These are phyloP conservation scores for Crotalus helleri DNA, from an alignment of 2,113 vertebrate genomes.

Conservation along the genomic window DNA sequence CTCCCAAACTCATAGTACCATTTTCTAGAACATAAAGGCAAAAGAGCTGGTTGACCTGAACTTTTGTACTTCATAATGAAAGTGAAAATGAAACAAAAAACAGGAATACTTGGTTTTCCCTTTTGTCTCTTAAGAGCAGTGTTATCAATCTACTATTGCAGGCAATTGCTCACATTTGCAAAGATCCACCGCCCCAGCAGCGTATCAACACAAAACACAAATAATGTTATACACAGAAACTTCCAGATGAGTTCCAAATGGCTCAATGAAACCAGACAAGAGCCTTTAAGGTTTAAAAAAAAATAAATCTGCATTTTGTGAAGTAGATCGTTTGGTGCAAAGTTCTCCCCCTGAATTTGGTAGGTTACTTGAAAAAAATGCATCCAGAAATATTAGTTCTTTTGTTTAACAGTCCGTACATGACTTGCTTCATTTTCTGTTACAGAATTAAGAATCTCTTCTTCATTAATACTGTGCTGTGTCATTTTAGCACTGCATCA, in stretches of 20 bases:
- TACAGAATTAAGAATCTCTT: constrained; percentile 34
- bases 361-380: constrained; percentile 18
- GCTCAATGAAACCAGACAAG: constrained; percentile 48
- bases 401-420: neutral
- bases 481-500: constrained; percentile 59
- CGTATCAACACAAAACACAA: constrained; percentile 51
- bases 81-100: neutral
- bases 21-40: neutral
- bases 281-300: constrained; percentile 65
- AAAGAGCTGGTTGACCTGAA: constrained; percentile 22
- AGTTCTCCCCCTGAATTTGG: constrained; percentile 38
- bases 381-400: constrained; percentile 32
- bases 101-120: neutral
- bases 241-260: constrained; percentile 57
- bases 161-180: neutral
- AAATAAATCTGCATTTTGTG: constrained; percentile 67
- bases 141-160: neutral
- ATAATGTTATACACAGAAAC: constrained; percentile 51
- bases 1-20: neutral
- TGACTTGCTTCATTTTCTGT: constrained; percentile 49
- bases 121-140: neutral
- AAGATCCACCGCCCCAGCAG: constrained; percentile 52
- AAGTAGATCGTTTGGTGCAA: constrained; percentile 59
- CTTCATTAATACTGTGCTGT: constrained; percentile 40
- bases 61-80: neutral